Conservation (phyloP, 2,113 vertebrate species). For the Elachura formosa region DNA sequence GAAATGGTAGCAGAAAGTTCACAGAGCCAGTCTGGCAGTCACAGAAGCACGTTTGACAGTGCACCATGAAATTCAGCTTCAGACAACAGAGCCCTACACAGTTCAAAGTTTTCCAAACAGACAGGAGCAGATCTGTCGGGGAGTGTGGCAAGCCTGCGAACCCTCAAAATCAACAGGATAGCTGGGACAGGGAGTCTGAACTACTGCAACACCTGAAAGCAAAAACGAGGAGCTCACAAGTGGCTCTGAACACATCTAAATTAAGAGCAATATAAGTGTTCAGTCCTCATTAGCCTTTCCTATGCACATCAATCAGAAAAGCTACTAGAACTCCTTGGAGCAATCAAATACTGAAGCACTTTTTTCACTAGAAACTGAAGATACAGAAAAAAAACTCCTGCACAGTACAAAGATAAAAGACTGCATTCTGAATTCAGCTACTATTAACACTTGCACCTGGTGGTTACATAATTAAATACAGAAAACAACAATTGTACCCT, state of each 20-base stretch:
- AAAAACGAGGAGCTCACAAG: background rate
- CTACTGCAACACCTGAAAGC: constrained; percentile 56
- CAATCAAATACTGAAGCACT: background rate
- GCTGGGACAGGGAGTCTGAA: constrained; percentile 37
- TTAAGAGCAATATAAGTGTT: background rate
- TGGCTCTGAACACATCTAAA: background rate
- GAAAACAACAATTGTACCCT: constrained; percentile 36
- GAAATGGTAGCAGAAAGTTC: constrained; percentile 44
- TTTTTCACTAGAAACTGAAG: constrained; percentile 18
- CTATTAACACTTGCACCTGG: constrained; percentile 55
- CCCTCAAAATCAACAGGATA: background rate
- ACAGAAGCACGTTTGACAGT: constrained; percentile 33
- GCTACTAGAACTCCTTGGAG: background rate
- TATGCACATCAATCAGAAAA: background rate
- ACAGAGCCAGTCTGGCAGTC: constrained; percentile 4
- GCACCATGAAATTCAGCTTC: constrained; percentile 1
- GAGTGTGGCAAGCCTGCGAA: background rate
- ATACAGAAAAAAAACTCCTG: background rate
- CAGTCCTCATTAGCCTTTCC: constrained; percentile 5
- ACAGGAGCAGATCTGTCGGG: constrained; percentile 4
- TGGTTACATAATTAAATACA: constrained; percentile 24
- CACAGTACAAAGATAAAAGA: constrained; percentile 16
- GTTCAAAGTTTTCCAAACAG: constrained; percentile 39
- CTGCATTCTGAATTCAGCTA: constrained; percentile 25
- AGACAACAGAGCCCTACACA: constrained; percentile 23